These are phyloP conservation scores for Catocala nupta DNA, from an alignment of 2,888 invertebrate species.

Conservation along the genomic window DNA sequence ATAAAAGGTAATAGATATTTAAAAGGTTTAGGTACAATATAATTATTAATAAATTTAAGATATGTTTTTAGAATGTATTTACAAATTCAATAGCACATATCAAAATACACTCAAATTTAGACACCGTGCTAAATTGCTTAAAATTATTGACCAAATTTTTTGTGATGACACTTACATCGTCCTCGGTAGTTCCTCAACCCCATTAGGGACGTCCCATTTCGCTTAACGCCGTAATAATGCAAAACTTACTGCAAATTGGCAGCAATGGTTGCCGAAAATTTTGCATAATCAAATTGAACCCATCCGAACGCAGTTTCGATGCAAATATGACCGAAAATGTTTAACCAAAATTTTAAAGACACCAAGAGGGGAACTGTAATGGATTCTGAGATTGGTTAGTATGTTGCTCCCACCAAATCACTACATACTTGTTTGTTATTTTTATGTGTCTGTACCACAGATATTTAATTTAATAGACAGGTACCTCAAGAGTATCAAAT, in stretches of 20 bases:
- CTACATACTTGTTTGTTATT: neutral
- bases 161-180: constrained; percentile 10
- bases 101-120: constrained; percentile 3
- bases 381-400: constrained; percentile 9
- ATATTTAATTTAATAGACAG: too few species aligned
- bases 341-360: constrained; percentile 27
- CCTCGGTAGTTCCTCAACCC: constrained; percentile 23
- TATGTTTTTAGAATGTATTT: too few species aligned
- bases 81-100: neutral
- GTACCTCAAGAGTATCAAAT: too few species aligned
- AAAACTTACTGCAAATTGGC: constrained; percentile 72
- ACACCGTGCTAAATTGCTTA: neutral
- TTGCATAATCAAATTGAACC: constrained; percentile 78
- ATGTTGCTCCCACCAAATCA: neutral
- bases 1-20: too few species aligned
- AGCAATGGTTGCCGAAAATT: constrained; percentile 61
- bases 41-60: too few species aligned
- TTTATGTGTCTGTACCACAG: too few species aligned
- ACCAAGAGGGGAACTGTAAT: constrained; percentile 31
- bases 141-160: constrained; percentile 11
- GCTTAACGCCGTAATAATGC: constrained; percentile 61
- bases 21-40: too few species aligned
- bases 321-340: constrained; percentile 69
- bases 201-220: constrained; percentile 61
- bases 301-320: constrained; percentile 68